Percentiles rank a stretch among this genome's conserved stretches.
Evolutionary conservation across 2,113 vertebrate species (phyloP).

Genomic region (Halcyon senegalensis): DNA sequence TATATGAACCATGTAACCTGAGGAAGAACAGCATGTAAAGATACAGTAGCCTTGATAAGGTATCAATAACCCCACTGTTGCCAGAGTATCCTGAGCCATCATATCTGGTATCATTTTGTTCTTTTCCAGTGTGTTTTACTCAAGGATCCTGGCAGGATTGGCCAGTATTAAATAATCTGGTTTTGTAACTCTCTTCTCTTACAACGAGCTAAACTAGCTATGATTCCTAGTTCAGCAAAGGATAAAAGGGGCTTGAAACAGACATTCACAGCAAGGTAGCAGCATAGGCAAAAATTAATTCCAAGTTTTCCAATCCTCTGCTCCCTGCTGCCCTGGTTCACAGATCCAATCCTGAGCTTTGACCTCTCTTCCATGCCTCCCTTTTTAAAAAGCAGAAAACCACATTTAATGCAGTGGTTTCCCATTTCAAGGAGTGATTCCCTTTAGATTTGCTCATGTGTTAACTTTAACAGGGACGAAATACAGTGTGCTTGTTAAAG

Average conservation of each 20-base stretch:
- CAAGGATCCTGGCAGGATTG: not conserved
- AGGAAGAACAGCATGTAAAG: not conserved
- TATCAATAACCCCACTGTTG: not conserved
- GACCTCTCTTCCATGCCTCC: not conserved
- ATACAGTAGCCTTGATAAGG: not conserved
- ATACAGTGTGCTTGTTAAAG: not conserved
- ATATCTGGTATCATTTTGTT: not conserved
- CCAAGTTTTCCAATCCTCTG: not conserved
- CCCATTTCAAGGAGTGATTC: not conserved
- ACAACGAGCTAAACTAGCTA: not conserved
- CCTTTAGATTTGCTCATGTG: not conserved
- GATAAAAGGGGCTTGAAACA: not conserved
- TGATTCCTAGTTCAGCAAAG: not conserved
- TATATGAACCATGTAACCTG: fast-evolving
- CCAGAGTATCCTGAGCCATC: not conserved
- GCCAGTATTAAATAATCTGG: not conserved
- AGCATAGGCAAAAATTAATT: not conserved
- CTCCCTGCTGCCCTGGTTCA: not conserved
- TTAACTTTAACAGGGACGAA: not conserved
- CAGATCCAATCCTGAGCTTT: not conserved
- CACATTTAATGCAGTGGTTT: not conserved
- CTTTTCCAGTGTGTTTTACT: not conserved
- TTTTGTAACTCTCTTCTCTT: not conserved
- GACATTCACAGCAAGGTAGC: not conserved
- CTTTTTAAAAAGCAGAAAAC: not conserved